Conservation (phyloP, 2,113 vertebrate genomes). For the Rallus limicola region DNA sequence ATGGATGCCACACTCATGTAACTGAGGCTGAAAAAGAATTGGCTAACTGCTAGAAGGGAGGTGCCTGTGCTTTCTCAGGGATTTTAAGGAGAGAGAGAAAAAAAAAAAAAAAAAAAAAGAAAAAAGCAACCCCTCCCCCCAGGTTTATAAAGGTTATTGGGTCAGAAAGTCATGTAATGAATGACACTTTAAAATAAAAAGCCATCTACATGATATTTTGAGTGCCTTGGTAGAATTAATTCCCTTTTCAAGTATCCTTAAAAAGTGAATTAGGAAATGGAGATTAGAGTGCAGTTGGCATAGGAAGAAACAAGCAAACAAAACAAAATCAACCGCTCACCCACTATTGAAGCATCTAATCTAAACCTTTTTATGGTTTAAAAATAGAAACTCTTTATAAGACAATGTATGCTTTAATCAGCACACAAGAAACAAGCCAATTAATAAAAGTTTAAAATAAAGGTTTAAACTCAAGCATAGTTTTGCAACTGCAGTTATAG, state of each 20-base stretch:
- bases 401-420: conserved; percentile 6
- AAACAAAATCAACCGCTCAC: conserved; percentile 5
- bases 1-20: neutral
- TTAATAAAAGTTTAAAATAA: conserved; percentile 41
- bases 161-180: conserved; percentile 43
- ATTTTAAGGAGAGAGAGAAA: neutral
- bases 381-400: conserved; percentile 46
- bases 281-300: neutral
- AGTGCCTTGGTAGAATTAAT: neutral
- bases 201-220: neutral
- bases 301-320: conserved; percentile 44
- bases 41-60: neutral
- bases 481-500: conserved; percentile 67
- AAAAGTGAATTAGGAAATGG: conserved; percentile 24
- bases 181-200: conserved; percentile 29
- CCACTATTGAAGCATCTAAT: neutral
- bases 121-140: neutral
- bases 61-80: neutral
- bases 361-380: neutral
- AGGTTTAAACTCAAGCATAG: conserved; percentile 48
- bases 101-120: neutral
- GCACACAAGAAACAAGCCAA: conserved; percentile 8
- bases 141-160: neutral
- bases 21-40: neutral
- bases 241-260: conserved; percentile 24